phyloP scores from a whole-genome alignment of 2,113 vertebrate species.

The Istiophorus platypterus region DNA sequence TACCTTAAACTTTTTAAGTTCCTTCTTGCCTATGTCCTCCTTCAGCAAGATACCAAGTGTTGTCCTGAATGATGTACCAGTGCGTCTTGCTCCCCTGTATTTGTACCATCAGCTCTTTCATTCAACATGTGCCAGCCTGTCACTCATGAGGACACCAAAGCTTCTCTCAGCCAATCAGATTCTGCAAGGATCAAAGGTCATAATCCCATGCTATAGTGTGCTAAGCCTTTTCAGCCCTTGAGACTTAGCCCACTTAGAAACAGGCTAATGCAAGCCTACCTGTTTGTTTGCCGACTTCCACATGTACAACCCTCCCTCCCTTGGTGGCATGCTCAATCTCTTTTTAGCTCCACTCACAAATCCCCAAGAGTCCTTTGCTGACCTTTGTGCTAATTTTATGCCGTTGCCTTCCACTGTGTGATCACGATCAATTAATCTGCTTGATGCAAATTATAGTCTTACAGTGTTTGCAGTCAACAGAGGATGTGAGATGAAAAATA shows the following conservation, averaged over 20 bases:
- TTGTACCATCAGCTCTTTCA: slow-evolving; percentile 73
- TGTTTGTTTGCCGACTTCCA: slow-evolving; percentile 41
- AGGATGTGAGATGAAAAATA: neutral
- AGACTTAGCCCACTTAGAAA: slow-evolving; percentile 74
- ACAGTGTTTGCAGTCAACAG: neutral
- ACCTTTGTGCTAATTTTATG: slow-evolving; percentile 53
- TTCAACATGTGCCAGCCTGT: slow-evolving; percentile 60
- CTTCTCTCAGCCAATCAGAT: slow-evolving; percentile 73
- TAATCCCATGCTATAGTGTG: slow-evolving; percentile 53
- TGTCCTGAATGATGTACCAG: slow-evolving; percentile 40
- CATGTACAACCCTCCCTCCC: slow-evolving; percentile 38
- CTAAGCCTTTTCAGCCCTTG: slow-evolving; percentile 61
- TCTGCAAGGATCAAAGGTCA: slow-evolving; percentile 64
- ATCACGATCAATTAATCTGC: slow-evolving; percentile 28
- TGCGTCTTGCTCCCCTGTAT: slow-evolving; percentile 62
- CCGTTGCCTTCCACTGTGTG: neutral
- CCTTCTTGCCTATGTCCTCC: slow-evolving; percentile 10
- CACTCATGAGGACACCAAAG: slow-evolving; percentile 64
- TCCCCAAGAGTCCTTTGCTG: slow-evolving; percentile 35
- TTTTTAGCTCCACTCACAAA: slow-evolving; percentile 48
- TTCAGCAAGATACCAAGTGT: slow-evolving; percentile 24
- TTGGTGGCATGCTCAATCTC: slow-evolving; percentile 34
- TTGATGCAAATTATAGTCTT: slow-evolving; percentile 3
- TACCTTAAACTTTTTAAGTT: slow-evolving; percentile 61
- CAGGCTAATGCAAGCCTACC: slow-evolving; percentile 62